Conservation (phyloP, 1,140 invertebrate species). For the Diploscapter pachys region DNA sequence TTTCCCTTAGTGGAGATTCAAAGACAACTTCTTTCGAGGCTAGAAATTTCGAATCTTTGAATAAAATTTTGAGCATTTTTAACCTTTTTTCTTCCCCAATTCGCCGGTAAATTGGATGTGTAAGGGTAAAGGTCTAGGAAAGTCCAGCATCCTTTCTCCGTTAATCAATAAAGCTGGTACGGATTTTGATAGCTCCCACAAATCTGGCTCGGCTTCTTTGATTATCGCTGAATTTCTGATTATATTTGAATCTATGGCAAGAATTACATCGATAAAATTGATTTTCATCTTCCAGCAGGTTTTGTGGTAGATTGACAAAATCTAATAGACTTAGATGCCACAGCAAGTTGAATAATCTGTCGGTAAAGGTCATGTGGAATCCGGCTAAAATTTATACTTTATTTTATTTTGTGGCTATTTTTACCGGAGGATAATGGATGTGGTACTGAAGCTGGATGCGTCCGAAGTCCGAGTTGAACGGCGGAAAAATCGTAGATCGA, state of each 20-base stretch:
- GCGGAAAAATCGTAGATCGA: conserved; percentile 57
- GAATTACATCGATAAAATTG: conserved; percentile 40
- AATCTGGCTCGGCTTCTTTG: conserved; percentile 29
- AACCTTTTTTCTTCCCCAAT: conserved; percentile 38
- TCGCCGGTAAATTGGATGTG: conserved; percentile 56
- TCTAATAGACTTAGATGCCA: conserved; percentile 54
- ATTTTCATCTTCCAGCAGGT: conserved; percentile 54
- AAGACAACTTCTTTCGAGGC: conserved; percentile 6
- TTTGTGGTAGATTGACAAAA: conserved; percentile 56
- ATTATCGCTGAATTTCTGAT: conserved; percentile 18
- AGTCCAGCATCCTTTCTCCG: conserved; percentile 57
- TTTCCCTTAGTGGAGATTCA: background rate
- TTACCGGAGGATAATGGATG: conserved; percentile 55
- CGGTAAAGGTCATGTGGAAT: conserved; percentile 38
- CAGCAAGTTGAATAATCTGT: conserved; percentile 47
- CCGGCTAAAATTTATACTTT: conserved; percentile 18
- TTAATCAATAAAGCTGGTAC: conserved; percentile 53
- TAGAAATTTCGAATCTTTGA: conserved; percentile 9
- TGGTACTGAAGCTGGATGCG: conserved; percentile 53
- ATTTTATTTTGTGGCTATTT: background rate
- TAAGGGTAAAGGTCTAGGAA: conserved; percentile 53
- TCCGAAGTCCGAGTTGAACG: conserved; percentile 47
- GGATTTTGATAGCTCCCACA: conserved; percentile 47
- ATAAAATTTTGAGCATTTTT: background rate
- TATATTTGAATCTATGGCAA: background rate